Conservation (phyloP, 2,888 invertebrate genomes). For the Calliopum simillimum region DNA sequence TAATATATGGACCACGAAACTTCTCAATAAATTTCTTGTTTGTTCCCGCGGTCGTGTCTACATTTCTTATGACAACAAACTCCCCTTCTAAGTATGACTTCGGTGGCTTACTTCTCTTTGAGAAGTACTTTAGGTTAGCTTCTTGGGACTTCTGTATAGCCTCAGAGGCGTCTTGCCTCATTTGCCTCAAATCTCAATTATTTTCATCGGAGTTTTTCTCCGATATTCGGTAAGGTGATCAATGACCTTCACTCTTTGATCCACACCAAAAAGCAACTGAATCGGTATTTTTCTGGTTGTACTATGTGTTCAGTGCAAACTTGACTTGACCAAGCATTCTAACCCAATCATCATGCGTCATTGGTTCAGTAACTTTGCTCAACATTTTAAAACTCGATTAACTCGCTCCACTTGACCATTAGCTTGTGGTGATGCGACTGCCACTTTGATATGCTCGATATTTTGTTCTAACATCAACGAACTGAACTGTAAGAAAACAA, state of each 20-base stretch:
- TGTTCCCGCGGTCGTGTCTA: conserved; percentile 36
- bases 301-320: conserved; percentile 25
- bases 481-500: conserved; percentile 21
- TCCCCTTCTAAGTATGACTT: not conserved
- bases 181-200: not conserved
- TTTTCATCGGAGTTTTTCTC: conserved; percentile 8
- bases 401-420: conserved; percentile 20
- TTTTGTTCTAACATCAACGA: conserved; percentile 13
- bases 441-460: conserved; percentile 2
- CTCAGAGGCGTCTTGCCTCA: conserved; percentile 25
- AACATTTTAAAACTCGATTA: conserved; percentile 33
- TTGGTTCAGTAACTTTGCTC: conserved; percentile 33
- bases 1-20: too few species aligned
- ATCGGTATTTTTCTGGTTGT: too few species aligned
- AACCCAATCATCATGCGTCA: conserved; percentile 26
- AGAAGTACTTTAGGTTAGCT: conserved; percentile 5
- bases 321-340: conserved; percentile 19
- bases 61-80: conserved; percentile 46
- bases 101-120: too few species aligned
- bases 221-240: conserved; percentile 23
- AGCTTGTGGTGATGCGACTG: conserved; percentile 1
- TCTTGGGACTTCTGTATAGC: too few species aligned
- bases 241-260: conserved; percentile 14
- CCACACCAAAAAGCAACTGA: conserved; percentile 10
- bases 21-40: too few species aligned